A percentile compares a stretch with the other conserved stretches of the same genome.
These are phyloP conservation scores for Bubo scandiacus DNA, from an alignment of 2,113 vertebrate species.

Conservation along the genomic window DNA sequence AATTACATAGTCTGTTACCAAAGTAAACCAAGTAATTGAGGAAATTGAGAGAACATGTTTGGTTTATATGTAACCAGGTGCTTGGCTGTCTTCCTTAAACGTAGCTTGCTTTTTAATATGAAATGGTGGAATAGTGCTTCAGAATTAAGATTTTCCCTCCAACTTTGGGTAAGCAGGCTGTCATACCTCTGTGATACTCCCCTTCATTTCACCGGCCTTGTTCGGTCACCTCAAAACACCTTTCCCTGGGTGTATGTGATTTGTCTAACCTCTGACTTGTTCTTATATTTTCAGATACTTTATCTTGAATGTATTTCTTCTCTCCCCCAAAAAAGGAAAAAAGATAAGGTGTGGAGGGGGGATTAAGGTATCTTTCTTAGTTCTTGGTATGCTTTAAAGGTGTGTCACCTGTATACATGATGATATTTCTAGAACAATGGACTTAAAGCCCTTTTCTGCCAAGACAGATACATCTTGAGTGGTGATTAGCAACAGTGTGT, in stretches of 20 bases:
- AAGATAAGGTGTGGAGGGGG: neutral
- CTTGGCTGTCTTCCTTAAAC: neutral
- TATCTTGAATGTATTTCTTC: neutral
- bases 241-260: neutral
- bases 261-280: neutral
- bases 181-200: neutral
- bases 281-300: neutral
- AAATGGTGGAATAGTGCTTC: neutral
- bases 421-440: neutral
- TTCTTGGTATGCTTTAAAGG: neutral
- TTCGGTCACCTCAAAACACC: neutral
- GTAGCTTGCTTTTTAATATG: neutral
- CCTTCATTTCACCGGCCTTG: neutral
- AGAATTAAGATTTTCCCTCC: neutral
- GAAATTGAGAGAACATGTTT: neutral
- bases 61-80: neutral
- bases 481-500: neutral
- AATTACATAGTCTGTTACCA: neutral
- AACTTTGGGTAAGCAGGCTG: neutral
- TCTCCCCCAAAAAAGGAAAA: neutral
- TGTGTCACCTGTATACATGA: neutral
- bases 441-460: neutral
- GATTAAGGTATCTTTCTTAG: neutral
- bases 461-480: neutral
- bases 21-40: neutral